Conservation (phyloP, 2,888 invertebrate species). For the Leptothorax acervorum region DNA sequence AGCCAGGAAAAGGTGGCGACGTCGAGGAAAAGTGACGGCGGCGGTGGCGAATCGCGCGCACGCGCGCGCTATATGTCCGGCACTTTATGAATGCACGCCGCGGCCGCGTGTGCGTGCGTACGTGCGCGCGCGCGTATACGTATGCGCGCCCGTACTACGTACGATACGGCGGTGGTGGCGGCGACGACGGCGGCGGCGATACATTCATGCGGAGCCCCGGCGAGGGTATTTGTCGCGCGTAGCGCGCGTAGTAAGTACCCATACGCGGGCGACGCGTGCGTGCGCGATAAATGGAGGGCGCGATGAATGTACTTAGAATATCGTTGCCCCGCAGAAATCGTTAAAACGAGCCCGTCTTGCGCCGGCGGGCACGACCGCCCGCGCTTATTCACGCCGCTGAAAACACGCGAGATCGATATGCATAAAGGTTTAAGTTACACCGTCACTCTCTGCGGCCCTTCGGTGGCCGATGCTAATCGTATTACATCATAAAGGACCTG, state of each 20-base stretch:
- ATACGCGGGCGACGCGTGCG: constrained; percentile 62
- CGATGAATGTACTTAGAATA: constrained; percentile 63
- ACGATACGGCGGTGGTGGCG: constrained; percentile 67
- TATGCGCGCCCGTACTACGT: constrained; percentile 14
- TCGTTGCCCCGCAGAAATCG: constrained; percentile 62
- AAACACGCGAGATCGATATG: constrained; percentile 38
- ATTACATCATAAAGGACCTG: not conserved
- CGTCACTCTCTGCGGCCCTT: not conserved
- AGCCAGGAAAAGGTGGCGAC: constrained; percentile 63
- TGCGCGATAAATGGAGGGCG: constrained; percentile 46
- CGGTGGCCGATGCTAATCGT: not conserved
- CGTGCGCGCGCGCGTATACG: constrained; percentile 14
- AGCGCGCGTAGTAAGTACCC: constrained; percentile 71
- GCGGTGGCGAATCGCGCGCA: constrained; percentile 73
- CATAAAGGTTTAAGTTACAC: constrained; percentile 11
- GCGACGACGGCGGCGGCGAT: constrained; percentile 55
- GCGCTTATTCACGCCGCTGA: constrained; percentile 40
- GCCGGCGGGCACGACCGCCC: constrained; percentile 43
- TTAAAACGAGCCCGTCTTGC: constrained; percentile 60
- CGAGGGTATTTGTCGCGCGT: constrained; percentile 69
- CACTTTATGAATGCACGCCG: constrained; percentile 82
- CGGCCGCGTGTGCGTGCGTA: constrained; percentile 62
- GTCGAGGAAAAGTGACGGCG: constrained; percentile 69
- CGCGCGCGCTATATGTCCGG: constrained; percentile 80
- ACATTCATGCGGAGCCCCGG: constrained; percentile 71